phyloP scores from a whole-genome alignment of 2,797 vertebrate genomes.

The Notamacropus eugenii region DNA sequence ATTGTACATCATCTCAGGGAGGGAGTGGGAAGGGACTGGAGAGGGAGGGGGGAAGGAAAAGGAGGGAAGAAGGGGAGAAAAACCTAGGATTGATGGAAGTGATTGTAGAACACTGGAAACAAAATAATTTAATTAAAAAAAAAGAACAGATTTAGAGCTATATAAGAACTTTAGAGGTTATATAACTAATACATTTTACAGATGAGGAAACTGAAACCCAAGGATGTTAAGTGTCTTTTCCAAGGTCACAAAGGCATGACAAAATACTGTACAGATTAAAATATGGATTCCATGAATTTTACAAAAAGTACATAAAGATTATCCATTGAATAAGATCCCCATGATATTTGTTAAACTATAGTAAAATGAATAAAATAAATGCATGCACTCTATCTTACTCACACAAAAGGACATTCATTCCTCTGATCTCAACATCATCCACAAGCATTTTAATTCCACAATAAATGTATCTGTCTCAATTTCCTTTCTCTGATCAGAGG shows the following conservation, averaged over 20 bases:
- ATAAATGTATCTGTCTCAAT: background rate
- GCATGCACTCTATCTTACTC: background rate
- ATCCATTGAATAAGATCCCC: conserved; percentile 16
- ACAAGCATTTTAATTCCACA: background rate
- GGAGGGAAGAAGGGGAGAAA: too few species aligned
- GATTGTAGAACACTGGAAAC: too few species aligned
- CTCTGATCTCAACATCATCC: background rate
- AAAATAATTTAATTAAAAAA: too few species aligned
- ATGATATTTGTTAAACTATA: background rate
- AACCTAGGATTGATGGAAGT: too few species aligned
- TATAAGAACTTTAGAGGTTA: background rate
- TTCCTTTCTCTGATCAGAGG: background rate
- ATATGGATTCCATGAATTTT: conserved; percentile 8
- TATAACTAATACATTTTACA: background rate
- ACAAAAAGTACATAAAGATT: conserved; percentile 13
- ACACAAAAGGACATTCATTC: background rate
- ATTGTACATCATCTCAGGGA: too few species aligned
- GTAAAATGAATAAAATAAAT: conserved; percentile 38
- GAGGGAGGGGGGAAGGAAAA: too few species aligned
- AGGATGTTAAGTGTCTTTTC: background rate
- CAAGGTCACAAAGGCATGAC: conserved; percentile 28
- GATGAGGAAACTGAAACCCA: background rate
- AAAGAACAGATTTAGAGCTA: background rate
- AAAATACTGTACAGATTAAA: conserved; percentile 22
- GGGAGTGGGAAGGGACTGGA: too few species aligned